Evolutionary conservation across 2,113 vertebrate species (phyloP).

Genomic region (Pteruthius melanotis): DNA sequence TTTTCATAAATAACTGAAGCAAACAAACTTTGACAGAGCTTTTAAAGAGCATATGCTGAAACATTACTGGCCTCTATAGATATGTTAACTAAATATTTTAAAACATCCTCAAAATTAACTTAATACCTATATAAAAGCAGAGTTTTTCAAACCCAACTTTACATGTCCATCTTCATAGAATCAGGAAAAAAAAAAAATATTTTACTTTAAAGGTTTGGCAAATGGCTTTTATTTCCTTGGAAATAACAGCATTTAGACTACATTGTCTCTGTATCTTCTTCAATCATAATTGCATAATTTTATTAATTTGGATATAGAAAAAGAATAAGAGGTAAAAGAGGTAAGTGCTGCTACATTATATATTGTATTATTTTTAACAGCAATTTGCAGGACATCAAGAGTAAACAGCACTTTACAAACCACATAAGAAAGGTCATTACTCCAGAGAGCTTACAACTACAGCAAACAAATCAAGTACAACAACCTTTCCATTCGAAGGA

Average conservation of each 20-base stretch:
- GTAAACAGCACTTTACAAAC: neutral
- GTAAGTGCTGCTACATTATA: neutral
- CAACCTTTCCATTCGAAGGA: neutral
- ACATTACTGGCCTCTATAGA: neutral
- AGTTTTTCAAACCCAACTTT: neutral
- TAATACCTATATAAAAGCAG: neutral
- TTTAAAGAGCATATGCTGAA: neutral
- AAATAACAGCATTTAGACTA: neutral
- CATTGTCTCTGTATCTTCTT: neutral
- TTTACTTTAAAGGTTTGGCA: neutral
- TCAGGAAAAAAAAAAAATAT: neutral
- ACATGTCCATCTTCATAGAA: neutral
- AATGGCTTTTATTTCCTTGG: neutral
- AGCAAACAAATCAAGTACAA: neutral
- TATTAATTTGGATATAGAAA: neutral
- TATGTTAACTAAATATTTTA: neutral
- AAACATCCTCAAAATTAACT: neutral
- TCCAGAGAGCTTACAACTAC: neutral
- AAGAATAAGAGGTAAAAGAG: neutral
- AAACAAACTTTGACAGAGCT: neutral
- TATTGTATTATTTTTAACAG: neutral
- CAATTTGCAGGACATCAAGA: conserved; percentile 3
- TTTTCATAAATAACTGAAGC: neutral
- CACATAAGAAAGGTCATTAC: neutral
- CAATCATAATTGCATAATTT: neutral